These are phyloP conservation scores for Pseudochirops corinnae DNA, from an alignment of 2,797 vertebrate genomes.

Conservation along the genomic window DNA sequence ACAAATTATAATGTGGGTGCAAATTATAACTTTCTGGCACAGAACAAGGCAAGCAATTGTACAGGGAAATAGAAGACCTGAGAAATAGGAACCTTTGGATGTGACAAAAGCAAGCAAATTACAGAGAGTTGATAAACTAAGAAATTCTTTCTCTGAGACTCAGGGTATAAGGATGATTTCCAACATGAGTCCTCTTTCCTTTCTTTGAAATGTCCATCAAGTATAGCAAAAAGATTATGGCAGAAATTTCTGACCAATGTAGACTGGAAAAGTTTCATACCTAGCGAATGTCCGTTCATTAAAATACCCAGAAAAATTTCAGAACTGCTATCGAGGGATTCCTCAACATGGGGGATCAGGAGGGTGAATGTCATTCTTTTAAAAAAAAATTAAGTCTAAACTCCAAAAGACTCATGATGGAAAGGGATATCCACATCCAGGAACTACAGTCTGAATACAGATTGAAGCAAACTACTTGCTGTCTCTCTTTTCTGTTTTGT, in stretches of 20 bases:
- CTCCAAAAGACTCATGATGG: too few species aligned
- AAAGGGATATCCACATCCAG: too few species aligned
- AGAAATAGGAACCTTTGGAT: conserved; percentile 66
- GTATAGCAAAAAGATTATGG: background rate
- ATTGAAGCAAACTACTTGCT: too few species aligned
- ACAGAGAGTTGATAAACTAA: conserved; percentile 30
- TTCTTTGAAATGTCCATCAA: background rate
- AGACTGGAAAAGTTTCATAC: background rate
- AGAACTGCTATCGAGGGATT: background rate
- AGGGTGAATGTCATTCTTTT: background rate
- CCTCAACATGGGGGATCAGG: background rate
- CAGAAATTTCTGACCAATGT: background rate
- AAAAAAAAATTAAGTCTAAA: background rate
- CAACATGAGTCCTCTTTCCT: background rate
- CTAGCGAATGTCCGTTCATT: background rate
- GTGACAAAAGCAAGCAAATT: conserved; percentile 63
- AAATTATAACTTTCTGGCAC: conserved; percentile 70
- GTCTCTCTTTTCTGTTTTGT: too few species aligned
- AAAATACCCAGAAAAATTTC: background rate
- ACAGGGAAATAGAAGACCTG: conserved; percentile 29
- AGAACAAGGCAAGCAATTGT: conserved; percentile 30
- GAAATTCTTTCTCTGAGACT: background rate
- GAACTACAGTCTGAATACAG: too few species aligned
- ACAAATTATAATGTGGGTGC: conserved; percentile 76
- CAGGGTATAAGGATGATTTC: background rate